Conservation (phyloP, 1,140 invertebrate genomes). For the Nebria ingens region DNA sequence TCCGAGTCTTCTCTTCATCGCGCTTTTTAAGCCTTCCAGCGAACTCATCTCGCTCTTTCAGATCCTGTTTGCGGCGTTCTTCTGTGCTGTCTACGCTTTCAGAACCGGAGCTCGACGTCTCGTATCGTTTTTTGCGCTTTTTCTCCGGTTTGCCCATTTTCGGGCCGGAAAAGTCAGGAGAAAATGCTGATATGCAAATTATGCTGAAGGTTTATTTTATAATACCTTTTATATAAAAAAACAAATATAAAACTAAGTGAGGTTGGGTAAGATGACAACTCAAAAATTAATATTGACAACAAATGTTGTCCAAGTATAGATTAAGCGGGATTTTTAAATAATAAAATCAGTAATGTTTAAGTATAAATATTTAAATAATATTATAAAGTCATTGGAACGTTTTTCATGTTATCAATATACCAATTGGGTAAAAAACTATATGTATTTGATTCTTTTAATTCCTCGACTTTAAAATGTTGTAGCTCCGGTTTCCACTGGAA, state of each 20-base stretch:
- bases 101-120: slow-evolving; percentile 36
- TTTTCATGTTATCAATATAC: slow-evolving; percentile 14
- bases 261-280: too few relatives aligned
- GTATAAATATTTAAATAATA: too few relatives aligned
- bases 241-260: too few relatives aligned
- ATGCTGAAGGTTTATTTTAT: too few relatives aligned
- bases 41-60: slow-evolving; percentile 92
- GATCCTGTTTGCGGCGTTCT: slow-evolving; percentile 55
- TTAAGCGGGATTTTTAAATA: too few relatives aligned
- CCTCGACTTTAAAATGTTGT: slow-evolving; percentile 11
- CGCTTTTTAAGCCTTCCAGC: slow-evolving; percentile 75
- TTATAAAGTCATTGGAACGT: not conserved
- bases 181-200: too few relatives aligned
- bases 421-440: slow-evolving; percentile 19
- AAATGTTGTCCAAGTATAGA: too few relatives aligned
- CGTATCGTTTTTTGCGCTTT: slow-evolving; percentile 38
- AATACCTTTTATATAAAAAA: too few relatives aligned
- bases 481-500: slow-evolving; percentile 17
- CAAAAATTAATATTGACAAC: too few relatives aligned
- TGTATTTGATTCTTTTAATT: slow-evolving; percentile 9
- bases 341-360: too few relatives aligned
- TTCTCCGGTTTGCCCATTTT: slow-evolving; percentile 35
- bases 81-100: slow-evolving; percentile 40
- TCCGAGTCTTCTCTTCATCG: slow-evolving; percentile 83
- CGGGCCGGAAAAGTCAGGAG: too few relatives aligned